Percentiles rank a stretch among this genome's conserved stretches.
These are phyloP conservation scores for Stratiomys singularior DNA, from an alignment of 2,888 invertebrate genomes.

Conservation along the genomic window DNA sequence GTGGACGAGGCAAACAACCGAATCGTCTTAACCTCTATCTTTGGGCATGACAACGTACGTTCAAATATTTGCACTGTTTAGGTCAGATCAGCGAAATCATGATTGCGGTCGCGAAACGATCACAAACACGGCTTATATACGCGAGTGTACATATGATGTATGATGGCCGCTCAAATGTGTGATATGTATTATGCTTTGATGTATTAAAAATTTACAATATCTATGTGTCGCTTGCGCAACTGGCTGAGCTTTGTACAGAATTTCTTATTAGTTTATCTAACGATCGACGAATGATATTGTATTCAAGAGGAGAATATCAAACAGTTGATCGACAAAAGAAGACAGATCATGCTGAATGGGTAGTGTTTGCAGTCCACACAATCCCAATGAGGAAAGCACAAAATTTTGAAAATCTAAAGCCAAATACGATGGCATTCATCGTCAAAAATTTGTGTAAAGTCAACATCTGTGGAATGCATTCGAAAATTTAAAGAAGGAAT, in stretches of 20 bases:
- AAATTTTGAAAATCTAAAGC: no score
- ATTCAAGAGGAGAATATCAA: neutral
- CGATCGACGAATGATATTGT: neutral
- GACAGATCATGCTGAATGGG: no score
- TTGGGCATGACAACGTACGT: conserved; percentile 37
- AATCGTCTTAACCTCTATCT: conserved; percentile 37
- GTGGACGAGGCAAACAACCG: neutral
- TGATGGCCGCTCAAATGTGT: no score
- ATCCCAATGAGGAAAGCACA: no score
- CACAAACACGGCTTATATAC: neutral
- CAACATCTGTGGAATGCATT: no score
- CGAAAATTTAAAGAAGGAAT: no score
- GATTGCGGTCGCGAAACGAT: conserved; percentile 19
- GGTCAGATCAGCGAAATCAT: conserved; percentile 29
- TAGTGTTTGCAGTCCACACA: no score
- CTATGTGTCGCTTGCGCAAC: neutral
- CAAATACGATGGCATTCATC: no score
- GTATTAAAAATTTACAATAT: neutral
- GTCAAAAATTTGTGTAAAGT: no score
- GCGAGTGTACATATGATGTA: neutral
- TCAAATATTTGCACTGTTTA: conserved; percentile 37
- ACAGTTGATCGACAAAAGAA: no score
- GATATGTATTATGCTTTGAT: neutral
- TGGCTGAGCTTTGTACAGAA: neutral
- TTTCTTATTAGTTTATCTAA: conserved; percentile 9